Evolutionary conservation across 2,888 invertebrate species (phyloP), one percentile per base, ranked within the genome.

Genomic region (Xylophagus ater): DNA sequence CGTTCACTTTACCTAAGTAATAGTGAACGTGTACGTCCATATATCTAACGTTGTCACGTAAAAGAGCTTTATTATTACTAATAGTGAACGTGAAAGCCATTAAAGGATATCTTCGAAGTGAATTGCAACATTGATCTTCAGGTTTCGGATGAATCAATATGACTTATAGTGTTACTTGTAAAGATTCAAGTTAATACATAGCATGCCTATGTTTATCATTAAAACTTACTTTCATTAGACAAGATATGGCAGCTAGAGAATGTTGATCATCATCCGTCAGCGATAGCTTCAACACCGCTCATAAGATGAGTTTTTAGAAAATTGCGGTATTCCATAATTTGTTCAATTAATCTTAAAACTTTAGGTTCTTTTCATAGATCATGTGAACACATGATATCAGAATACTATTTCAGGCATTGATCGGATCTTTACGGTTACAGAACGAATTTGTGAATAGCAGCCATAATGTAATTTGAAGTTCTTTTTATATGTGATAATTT

Each of bases 81-180:
- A 97, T 94, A 9, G 96, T 96, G 59, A 94, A 97, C 0, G 97
- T 97, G 24, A 98, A 72, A 0, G 94, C 90, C 93, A 97, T 97
- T 44, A 94, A 88, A n/a, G 94, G 90, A 58, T 94, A 94, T 49
- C 93, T 78, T 39, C 93, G 74, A 68, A 93, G 73, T 1, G 83
- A 77, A 44, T 84, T 72, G 55, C 85, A 92, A 52, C 86, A 81
- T 54, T 80, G 77, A 56, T 88, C 85, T 49, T 77, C 77, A 49
- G 78, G 74, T 46, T 76, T 74, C 60, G 83, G 82, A 61, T 93
- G 85, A 31, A 97, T 82, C 37, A 96, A 69, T 51, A 89, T 86
- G 3, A 94, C 92, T 34, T n/a, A n/a, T n/a, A n/a, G n/a, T n/a
- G 97, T 78, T 0, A 89, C 86, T 59, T 94, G 89, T 30, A 97